Evolutionary conservation across 1,140 invertebrate species (phyloP).

Genomic region (Schlechtendalia chinensis): DNA sequence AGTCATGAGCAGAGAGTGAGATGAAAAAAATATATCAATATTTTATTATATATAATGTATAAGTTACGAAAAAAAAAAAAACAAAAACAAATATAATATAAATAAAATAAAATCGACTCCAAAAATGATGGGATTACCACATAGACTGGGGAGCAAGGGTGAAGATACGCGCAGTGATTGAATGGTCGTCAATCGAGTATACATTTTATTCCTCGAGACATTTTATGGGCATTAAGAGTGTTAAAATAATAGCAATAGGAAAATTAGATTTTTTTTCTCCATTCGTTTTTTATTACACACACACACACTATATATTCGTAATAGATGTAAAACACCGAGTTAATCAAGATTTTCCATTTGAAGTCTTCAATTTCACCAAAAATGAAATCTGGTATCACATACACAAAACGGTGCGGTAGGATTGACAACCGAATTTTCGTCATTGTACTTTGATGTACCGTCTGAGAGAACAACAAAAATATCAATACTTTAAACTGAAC

Average conservation of each 20-base stretch:
- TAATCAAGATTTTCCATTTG: neutral
- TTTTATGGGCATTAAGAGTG: neutral
- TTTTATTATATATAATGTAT: neutral
- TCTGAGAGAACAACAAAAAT: constrained; percentile 22
- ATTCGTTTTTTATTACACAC: constrained; percentile 16
- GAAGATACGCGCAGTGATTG: neutral
- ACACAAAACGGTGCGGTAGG: neutral
- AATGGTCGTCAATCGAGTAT: neutral
- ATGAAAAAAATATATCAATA: neutral
- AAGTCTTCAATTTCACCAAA: neutral
- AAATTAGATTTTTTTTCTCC: neutral
- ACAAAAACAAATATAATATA: neutral
- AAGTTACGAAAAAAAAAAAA: too few relatives aligned
- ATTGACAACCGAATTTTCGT: constrained; percentile 18
- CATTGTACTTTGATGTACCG: constrained; percentile 22
- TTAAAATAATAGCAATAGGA: neutral
- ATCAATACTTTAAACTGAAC: constrained; percentile 14
- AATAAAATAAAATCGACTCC: neutral
- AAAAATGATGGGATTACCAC: neutral
- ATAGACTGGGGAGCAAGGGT: neutral
- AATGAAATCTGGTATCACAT: constrained; percentile 7
- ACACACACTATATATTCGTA: constrained; percentile 10
- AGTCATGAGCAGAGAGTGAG: neutral
- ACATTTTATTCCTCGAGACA: neutral
- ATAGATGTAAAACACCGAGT: neutral